A percentile compares a stretch with the other conserved stretches of the same genome.
Evolutionary conservation across 2,797 vertebrate species (phyloP).

Genomic region (Capromys pilorides): DNA sequence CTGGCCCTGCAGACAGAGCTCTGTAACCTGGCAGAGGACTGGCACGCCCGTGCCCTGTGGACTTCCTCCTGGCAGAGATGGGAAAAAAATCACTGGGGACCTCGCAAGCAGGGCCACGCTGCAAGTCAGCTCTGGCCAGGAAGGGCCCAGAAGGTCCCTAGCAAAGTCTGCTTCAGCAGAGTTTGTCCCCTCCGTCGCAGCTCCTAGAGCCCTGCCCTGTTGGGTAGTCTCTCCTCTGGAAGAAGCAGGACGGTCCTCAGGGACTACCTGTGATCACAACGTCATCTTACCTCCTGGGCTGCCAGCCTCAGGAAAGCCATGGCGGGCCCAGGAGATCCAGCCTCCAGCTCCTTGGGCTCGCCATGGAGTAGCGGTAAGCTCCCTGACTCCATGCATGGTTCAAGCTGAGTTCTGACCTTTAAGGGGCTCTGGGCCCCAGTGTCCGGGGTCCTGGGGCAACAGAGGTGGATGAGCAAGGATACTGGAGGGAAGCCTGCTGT

Average conservation of each 20-base stretch:
- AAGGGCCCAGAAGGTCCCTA: background rate
- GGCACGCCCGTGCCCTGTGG: background rate
- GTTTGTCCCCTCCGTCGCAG: background rate
- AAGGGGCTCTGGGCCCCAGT: background rate
- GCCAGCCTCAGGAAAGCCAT: background rate
- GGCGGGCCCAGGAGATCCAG: background rate
- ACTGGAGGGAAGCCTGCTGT: background rate
- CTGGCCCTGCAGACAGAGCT: background rate
- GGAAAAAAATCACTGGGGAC: background rate
- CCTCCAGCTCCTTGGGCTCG: background rate
- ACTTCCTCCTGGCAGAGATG: background rate
- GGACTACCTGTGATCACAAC: background rate
- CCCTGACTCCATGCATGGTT: background rate
- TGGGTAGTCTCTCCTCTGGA: background rate
- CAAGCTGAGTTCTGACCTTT: background rate
- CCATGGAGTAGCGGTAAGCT: background rate
- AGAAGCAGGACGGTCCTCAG: background rate
- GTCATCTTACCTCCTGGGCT: background rate
- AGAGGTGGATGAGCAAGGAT: background rate
- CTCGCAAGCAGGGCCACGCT: background rate
- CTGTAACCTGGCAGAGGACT: background rate
- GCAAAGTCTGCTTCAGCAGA: background rate
- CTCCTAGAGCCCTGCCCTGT: background rate
- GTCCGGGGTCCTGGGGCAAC: background rate
- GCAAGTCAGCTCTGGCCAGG: background rate